These are phyloP conservation scores for Pygoscelis adeliae DNA, from an alignment of 2,113 vertebrate genomes.

Conservation along the genomic window DNA sequence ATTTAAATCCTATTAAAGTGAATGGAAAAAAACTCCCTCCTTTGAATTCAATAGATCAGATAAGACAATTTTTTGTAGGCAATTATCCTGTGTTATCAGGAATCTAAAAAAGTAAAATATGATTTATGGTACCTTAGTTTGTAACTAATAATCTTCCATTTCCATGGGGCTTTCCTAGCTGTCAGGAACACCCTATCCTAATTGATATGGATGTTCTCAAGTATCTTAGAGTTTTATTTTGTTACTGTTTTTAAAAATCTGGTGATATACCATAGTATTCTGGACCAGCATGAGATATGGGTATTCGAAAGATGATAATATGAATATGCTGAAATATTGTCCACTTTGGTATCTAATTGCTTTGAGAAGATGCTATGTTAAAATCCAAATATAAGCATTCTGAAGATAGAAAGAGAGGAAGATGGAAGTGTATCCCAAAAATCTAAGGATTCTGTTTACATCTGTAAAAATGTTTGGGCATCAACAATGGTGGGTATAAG, in stretches of 20 bases:
- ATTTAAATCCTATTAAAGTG: background rate
- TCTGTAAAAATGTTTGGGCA: background rate
- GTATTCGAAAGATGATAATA: background rate
- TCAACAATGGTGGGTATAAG: background rate
- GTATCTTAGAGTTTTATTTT: background rate
- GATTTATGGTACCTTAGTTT: background rate
- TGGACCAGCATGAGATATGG: rapidly evolving
- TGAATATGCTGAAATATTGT: background rate
- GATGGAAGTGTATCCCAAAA: background rate
- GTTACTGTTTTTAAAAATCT: background rate
- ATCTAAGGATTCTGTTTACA: background rate
- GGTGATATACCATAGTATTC: background rate
- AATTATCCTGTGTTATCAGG: background rate
- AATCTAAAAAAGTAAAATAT: background rate
- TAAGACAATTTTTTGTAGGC: background rate
- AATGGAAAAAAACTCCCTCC: background rate
- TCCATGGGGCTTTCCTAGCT: background rate
- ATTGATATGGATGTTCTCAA: background rate
- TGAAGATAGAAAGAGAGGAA: background rate
- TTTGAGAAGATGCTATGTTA: background rate
- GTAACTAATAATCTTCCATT: background rate
- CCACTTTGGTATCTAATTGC: background rate
- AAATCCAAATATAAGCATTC: background rate
- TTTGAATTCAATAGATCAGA: background rate
- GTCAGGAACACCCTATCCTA: background rate